Conservation (phyloP, 1,140 invertebrate genomes). For the Fopius arisanus region DNA sequence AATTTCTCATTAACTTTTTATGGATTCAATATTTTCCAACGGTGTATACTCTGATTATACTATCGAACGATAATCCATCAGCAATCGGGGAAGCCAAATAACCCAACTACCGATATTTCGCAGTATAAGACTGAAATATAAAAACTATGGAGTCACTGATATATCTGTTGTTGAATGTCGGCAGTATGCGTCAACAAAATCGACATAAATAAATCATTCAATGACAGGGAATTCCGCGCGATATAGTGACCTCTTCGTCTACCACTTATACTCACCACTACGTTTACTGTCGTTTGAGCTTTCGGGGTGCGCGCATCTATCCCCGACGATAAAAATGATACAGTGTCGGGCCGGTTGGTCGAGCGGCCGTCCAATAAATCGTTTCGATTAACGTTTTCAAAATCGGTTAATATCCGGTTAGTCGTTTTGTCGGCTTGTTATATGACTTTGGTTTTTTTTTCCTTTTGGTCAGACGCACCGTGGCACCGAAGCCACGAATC, state of each 20-base stretch:
- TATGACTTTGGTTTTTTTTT: background rate
- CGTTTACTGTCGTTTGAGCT: conserved; percentile 9
- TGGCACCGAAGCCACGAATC: background rate
- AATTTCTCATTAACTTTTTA: too few species aligned
- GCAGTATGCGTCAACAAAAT: background rate
- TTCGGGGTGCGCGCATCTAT: conserved; percentile 11
- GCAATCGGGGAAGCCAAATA: too few species aligned
- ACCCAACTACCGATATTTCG: too few species aligned
- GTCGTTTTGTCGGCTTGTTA: conserved; percentile 25
- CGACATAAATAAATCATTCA: conserved; percentile 11
- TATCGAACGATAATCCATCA: too few species aligned
- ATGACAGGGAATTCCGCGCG: conserved; percentile 4
- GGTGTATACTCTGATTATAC: too few species aligned
- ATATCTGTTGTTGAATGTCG: background rate
- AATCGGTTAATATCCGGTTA: conserved; percentile 51
- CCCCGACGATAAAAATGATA: conserved; percentile 44
- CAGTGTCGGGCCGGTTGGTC: conserved; percentile 25
- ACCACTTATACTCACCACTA: background rate
- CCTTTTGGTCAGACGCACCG: background rate
- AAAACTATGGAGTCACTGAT: background rate
- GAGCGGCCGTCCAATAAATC: conserved; percentile 46
- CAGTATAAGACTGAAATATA: too few species aligned
- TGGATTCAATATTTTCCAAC: too few species aligned
- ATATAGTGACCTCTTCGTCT: background rate
- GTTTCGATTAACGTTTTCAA: conserved; percentile 49